These are phyloP conservation scores for Aphelenchoides avenae DNA, from an alignment of 1,140 invertebrate species.

Conservation along the genomic window DNA sequence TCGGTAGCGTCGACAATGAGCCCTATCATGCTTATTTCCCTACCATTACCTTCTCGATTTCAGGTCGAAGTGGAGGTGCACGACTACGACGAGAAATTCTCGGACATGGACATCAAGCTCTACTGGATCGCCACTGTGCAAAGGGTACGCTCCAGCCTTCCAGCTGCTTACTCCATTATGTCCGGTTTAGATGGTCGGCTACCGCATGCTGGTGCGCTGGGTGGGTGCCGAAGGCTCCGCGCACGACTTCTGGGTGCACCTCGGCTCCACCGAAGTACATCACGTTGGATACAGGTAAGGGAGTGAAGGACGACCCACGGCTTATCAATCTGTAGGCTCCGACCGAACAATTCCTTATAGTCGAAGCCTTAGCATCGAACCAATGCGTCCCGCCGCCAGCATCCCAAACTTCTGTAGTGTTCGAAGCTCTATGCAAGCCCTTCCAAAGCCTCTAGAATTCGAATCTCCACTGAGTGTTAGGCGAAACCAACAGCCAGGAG, in stretches of 20 bases:
- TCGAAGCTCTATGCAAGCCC: neutral
- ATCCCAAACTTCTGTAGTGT: neutral
- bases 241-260: constrained; percentile 36
- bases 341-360: no score
- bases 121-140: constrained; percentile 22
- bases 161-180: neutral
- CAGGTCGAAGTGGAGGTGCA: constrained; percentile 27
- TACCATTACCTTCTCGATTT: no score
- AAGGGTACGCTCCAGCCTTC: constrained; percentile 11
- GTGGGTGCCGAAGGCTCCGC: constrained; percentile 16
- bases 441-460: no score
- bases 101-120: constrained; percentile 17
- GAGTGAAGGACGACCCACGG: no score
- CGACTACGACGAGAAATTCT: constrained; percentile 14
- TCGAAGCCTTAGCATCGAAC: no score
- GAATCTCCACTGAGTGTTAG: no score
- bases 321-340: no score
- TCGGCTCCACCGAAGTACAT: constrained; percentile 29
- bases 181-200: constrained; percentile 28
- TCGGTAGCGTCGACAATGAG: no score
- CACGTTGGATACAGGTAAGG: constrained; percentile 19
- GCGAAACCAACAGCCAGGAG: no score
- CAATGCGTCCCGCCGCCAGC: no score
- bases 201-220: constrained; percentile 24
- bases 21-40: no score